Evolutionary conservation across 2,797 vertebrate species (phyloP).

Genomic region (Sebastiscus tertius): DNA sequence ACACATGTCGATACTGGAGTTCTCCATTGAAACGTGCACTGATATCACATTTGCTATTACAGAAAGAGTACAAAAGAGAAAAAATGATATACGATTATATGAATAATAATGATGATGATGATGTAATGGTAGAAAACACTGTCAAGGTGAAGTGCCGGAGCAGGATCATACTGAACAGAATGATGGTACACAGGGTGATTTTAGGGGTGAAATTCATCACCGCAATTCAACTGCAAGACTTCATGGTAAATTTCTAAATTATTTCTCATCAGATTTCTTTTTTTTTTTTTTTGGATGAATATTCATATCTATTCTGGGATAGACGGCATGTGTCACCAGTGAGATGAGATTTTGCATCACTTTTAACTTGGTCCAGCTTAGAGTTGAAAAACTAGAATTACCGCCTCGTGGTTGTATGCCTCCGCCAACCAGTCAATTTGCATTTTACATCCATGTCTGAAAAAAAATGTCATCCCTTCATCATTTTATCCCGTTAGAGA

Average conservation of each 20-base stretch:
- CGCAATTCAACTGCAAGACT: neutral
- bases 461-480: too few relatives aligned
- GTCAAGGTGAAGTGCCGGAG: neutral
- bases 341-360: neutral
- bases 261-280: conserved; percentile 10
- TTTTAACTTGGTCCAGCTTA: neutral
- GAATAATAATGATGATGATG: too few relatives aligned
- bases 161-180: neutral
- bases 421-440: too few relatives aligned
- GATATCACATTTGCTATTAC: neutral
- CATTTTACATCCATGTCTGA: too few relatives aligned
- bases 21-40: neutral
- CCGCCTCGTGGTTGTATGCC: too few relatives aligned
- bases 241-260: neutral
- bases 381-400: neutral
- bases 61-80: neutral
- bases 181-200: neutral
- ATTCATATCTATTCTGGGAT: conserved; percentile 13
- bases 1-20: neutral
- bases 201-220: conserved; percentile 1
- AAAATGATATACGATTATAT: too few relatives aligned
- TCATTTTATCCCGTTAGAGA: too few relatives aligned
- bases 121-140: neutral
- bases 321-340: neutral
- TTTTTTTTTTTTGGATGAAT: neutral